phyloP scores from a whole-genome alignment of 2,797 vertebrate species.

The Aphelocoma californica region DNA sequence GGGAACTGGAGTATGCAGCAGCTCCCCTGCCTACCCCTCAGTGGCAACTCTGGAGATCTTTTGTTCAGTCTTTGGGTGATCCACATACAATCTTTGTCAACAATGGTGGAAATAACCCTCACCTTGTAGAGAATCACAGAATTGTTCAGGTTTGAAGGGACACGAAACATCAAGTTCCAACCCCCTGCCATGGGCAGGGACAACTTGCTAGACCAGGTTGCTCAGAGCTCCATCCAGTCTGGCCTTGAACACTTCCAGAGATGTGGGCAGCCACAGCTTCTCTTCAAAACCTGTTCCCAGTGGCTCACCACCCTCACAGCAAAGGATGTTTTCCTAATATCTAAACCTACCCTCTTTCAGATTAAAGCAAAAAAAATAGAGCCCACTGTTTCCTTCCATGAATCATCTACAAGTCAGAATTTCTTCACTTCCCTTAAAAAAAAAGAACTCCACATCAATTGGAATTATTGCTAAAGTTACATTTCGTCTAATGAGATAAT shows the following conservation, averaged over 20 bases:
- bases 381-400: not conserved
- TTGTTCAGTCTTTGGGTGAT: not conserved
- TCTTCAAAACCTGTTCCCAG: not conserved
- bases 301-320: not conserved
- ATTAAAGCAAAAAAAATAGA: not conserved
- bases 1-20: not conserved
- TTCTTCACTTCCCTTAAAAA: not conserved
- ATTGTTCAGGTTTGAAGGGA: not conserved
- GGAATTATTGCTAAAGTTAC: not conserved
- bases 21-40: not conserved
- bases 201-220: rapidly evolving
- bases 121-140: not conserved
- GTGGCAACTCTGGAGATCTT: not conserved
- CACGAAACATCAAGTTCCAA: not conserved
- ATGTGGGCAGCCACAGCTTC: not conserved
- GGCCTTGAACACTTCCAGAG: too few relatives aligned
- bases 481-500: not conserved
- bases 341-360: not conserved
- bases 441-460: not conserved
- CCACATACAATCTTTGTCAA: not conserved
- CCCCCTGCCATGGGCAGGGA: not conserved
- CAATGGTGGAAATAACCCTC: not conserved
- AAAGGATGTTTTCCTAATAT: too few relatives aligned
- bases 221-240: not conserved
- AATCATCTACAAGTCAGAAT: not conserved